These are phyloP conservation scores for Caenorhabditis doughertyi DNA, from an alignment of 2,888 invertebrate genomes.

Conservation along the genomic window DNA sequence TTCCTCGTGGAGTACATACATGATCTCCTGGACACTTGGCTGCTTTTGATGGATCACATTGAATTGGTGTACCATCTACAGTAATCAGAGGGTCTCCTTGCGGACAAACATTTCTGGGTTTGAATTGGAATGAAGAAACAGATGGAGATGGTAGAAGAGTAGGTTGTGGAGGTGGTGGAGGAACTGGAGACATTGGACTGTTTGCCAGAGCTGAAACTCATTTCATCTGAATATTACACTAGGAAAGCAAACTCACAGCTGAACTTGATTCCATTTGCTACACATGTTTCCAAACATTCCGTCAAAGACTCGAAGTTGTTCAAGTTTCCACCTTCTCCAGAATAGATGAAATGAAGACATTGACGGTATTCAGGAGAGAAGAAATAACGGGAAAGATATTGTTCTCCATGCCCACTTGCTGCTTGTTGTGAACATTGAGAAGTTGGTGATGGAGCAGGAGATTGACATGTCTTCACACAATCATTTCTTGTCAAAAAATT, in stretches of 20 bases:
- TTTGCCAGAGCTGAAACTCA: conserved; percentile 42
- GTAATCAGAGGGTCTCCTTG: conserved; percentile 65
- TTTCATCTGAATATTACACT: too few relatives aligned
- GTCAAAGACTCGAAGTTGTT: conserved; percentile 67
- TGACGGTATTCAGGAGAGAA: conserved; percentile 72
- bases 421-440: conserved; percentile 60
- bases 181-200: conserved; percentile 40
- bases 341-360: conserved; percentile 73
- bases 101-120: conserved; percentile 64
- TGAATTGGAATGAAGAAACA: conserved; percentile 31
- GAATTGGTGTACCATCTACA: conserved; percentile 56
- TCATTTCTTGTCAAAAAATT: conserved; percentile 73
- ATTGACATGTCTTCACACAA: conserved; percentile 71
- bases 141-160: conserved; percentile 9
- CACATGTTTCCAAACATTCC: conserved; percentile 70
- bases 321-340: conserved; percentile 68
- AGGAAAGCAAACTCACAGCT: conserved; percentile 67
- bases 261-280: conserved; percentile 69
- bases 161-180: conserved; percentile 17
- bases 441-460: conserved; percentile 34
- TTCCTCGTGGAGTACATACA: conserved; percentile 66
- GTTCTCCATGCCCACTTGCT: conserved; percentile 64
- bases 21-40: conserved; percentile 69
- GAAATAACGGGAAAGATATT: conserved; percentile 68
- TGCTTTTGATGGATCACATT: conserved; percentile 59